Evolutionary conservation across 2,113 vertebrate genomes (phyloP).

Genomic region (Cephalophus harveyi): DNA sequence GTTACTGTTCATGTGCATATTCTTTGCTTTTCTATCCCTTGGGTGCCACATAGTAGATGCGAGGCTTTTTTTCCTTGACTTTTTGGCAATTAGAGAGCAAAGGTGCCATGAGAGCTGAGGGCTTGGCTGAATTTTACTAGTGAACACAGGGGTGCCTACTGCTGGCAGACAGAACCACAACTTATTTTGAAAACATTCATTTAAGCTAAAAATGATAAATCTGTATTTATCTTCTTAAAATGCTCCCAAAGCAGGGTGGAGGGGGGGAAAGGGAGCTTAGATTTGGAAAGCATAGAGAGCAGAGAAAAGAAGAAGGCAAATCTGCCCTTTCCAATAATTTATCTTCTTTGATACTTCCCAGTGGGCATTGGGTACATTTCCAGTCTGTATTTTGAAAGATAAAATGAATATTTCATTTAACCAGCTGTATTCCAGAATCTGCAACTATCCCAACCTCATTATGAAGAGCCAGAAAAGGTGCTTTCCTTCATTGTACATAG

Average conservation of each 20-base stretch:
- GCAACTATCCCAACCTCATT: constrained; percentile 6
- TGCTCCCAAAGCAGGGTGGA: background rate
- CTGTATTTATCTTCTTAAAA: constrained; percentile 69
- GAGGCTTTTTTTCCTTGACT: background rate
- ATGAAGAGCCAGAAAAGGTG: background rate
- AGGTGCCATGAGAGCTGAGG: constrained; percentile 55
- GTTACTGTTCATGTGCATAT: constrained; percentile 18
- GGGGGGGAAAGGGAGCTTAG: background rate
- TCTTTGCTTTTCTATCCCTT: constrained; percentile 26
- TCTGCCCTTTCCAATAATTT: constrained; percentile 55
- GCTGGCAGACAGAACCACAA: constrained; percentile 33
- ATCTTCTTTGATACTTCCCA: constrained; percentile 67
- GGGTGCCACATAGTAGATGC: constrained; percentile 37
- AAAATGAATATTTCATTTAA: constrained; percentile 75
- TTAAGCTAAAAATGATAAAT: constrained; percentile 67
- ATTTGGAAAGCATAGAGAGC: constrained; percentile 41
- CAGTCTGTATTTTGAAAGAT: constrained; percentile 69
- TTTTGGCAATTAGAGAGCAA: constrained; percentile 63
- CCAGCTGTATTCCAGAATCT: constrained; percentile 64
- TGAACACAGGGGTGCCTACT: constrained; percentile 20
- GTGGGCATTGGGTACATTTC: constrained; percentile 58
- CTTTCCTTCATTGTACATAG: background rate
- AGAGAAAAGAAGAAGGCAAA: constrained; percentile 33
- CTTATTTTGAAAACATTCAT: constrained; percentile 65
- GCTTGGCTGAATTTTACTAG: constrained; percentile 50